These are phyloP conservation scores for Doryteuthis pealeii DNA, from an alignment of 1,140 invertebrate species.

Conservation along the genomic window DNA sequence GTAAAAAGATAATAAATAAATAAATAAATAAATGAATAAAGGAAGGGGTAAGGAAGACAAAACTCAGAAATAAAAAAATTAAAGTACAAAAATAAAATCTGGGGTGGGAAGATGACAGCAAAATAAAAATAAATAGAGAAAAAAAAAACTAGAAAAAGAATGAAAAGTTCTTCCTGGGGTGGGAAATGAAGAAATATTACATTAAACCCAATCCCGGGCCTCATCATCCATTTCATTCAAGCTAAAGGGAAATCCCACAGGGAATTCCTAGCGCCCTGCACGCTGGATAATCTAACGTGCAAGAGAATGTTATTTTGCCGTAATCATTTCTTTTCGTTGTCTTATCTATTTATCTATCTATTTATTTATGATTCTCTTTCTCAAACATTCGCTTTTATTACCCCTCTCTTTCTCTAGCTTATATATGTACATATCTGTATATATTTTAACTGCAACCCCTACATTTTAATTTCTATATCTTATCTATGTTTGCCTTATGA, in stretches of 20 bases:
- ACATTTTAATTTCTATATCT: too few species aligned
- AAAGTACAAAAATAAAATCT: neutral
- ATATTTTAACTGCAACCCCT: too few species aligned
- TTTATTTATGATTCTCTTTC: neutral
- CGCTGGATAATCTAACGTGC: neutral
- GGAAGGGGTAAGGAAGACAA: neutral
- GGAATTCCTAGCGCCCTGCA: neutral
- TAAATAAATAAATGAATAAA: neutral
- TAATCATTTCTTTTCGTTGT: neutral
- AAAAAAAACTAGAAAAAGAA: neutral
- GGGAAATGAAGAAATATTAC: neutral
- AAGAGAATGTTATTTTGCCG: neutral
- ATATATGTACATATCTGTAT: too few species aligned
- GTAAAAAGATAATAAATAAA: neutral
- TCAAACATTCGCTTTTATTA: neutral
- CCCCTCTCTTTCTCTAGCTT: too few species aligned
- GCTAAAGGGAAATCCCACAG: neutral
- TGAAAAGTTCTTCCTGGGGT: neutral
- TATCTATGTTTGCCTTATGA: too few species aligned
- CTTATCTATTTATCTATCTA: neutral
- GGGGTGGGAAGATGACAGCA: neutral
- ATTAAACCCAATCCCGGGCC: neutral
- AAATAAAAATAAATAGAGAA: neutral
- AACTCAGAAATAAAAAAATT: neutral
- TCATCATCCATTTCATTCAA: neutral